Evolutionary conservation across 2,797 vertebrate species (phyloP), one percentile per base, ranked within the genome.

Genomic region (Falco naumanni): DNA sequence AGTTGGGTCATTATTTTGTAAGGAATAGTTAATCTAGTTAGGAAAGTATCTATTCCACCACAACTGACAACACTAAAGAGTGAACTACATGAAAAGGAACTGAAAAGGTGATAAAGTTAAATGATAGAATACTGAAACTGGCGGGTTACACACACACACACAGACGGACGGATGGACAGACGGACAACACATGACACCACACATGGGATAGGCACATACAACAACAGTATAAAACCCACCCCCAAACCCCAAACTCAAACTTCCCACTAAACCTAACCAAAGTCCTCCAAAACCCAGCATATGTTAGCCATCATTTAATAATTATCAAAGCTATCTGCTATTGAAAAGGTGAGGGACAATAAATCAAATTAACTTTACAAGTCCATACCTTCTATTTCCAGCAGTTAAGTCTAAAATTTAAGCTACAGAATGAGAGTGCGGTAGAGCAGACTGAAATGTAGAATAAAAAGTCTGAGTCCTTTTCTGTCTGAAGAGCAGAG

Each of bases 181-280:
- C 10, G 37, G 37, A 41, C 39, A 41, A 41, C 39, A 41, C 39
- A 41, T 41, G 39, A 41, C 39, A 41, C 39, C 39, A 41, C 39
- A 41, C 13, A 41, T 13, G 39, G 39, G 39, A 41, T 13, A 39
- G 39, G 39, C 39, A 41, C 39, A 41, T 11, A 41, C 39, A 41
- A 24, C 10, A 26, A 15, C 8, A 18, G 28, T 9, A 4, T 5
- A 24, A 10, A 12, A 6, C 4, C 1, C 12, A 12, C 0, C 1
- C 18, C 3, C 9, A 10, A 86, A 59, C 4, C 5, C 2, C 34
- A 34, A 34, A 34, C 16, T 4, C 4, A 22, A 69, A 13, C 16
- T 4, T 2, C 8, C 9, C 16, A n/a, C 21, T 4, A 65, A 75
- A 60, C 16, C 19, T 64, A 65, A 56, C 2, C 5, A 77, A 16